Evolutionary conservation across 2,797 vertebrate species (phyloP).

Genomic region (Gallinago nigripennis): DNA sequence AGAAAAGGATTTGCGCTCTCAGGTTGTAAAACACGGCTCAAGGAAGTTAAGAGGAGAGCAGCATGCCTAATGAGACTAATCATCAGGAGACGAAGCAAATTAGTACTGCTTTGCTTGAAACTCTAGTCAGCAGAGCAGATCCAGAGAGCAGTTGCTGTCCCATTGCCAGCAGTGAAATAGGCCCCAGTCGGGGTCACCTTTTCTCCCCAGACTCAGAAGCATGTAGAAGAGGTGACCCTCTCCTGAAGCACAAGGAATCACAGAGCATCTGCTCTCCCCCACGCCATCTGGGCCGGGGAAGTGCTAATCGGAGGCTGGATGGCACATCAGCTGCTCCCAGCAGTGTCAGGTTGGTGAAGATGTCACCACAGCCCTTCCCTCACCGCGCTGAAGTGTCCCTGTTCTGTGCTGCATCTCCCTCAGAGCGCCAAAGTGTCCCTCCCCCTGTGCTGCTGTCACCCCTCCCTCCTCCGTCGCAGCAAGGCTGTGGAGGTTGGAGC

Average conservation of each 20-base stretch:
- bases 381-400: fast-evolving
- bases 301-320: not conserved
- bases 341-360: not conserved
- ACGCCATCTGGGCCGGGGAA: not conserved
- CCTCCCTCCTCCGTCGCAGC: not conserved
- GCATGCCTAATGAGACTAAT: not conserved
- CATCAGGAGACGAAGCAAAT: not conserved
- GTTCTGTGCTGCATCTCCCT: not conserved
- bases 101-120: not conserved
- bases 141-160: not conserved
- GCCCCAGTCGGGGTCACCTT: not conserved
- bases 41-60: not conserved
- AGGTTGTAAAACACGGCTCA: not conserved
- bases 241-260: not conserved
- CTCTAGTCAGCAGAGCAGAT: not conserved
- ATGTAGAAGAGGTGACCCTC: not conserved
- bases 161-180: not conserved
- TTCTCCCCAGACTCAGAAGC: not conserved
- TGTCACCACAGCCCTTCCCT: not conserved
- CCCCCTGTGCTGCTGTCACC: not conserved
- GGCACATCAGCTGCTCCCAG: not conserved
- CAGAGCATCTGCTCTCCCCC: not conserved
- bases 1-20: not conserved
- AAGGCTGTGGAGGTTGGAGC: not conserved
- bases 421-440: no score